phyloP scores from a whole-genome alignment of 2,888 invertebrate genomes.

The Rambutsinella grinnellia region DNA sequence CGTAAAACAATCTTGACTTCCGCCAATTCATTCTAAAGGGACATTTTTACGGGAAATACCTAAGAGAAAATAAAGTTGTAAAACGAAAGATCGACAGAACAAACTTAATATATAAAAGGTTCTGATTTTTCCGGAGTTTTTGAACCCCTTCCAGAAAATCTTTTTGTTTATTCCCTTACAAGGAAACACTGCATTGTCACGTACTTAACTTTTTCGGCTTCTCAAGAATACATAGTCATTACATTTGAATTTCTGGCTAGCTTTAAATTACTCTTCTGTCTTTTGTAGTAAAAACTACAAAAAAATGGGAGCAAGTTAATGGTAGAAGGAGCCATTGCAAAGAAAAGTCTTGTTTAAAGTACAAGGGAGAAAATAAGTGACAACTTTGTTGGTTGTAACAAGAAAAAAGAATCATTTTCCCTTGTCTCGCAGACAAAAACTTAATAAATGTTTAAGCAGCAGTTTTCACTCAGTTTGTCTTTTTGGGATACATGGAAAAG shows the following conservation, averaged over 20 bases:
- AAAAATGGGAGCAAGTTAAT: too few relatives aligned
- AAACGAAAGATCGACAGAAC: too few relatives aligned
- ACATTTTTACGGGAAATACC: too few relatives aligned
- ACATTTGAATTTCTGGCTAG: conserved; percentile 37
- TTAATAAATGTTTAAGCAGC: conserved; percentile 44
- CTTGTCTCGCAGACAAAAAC: conserved; percentile 1
- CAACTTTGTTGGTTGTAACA: background rate
- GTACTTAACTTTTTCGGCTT: conserved; percentile 30
- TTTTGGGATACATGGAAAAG: background rate
- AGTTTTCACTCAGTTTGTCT: conserved; percentile 27
- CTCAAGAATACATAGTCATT: too few relatives aligned
- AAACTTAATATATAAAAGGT: too few relatives aligned
- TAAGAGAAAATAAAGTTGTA: too few relatives aligned
- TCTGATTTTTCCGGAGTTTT: too few relatives aligned
- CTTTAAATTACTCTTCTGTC: background rate
- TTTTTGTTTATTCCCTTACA: background rate
- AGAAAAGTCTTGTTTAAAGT: too few relatives aligned
- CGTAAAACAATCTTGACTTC: conserved; percentile 26
- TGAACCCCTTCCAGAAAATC: background rate
- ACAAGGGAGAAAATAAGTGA: too few relatives aligned
- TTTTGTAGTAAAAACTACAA: background rate
- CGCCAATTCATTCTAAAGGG: conserved; percentile 27
- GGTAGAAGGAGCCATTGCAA: too few relatives aligned
- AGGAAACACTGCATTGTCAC: conserved; percentile 19
- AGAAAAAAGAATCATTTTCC: background rate